Base-by-base conservation (phyloP, 2,113 vertebrate species). In the Calidris pugnax region DNA sequence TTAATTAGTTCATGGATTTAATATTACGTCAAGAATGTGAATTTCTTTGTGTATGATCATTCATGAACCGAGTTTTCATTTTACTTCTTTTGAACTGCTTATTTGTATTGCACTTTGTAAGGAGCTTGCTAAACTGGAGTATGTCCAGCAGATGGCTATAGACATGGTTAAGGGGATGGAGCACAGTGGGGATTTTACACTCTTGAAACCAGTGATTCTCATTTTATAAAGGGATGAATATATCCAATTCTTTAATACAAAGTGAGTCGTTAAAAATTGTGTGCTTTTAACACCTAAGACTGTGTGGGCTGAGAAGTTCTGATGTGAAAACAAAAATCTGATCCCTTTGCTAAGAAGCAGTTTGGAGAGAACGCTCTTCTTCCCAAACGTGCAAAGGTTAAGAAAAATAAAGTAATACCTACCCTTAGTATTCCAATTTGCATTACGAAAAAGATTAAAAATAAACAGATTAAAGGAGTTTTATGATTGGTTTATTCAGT, bases 401-500 rank as follows among this genome's bases (percentile, higher is more conserved):
- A 91, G 85, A 68, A 63, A 80, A 88, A 84, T 63, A 84, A 87
- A 84, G 57, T 77, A 77, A 47, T 82, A 60, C 41, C 74, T 87
- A 60, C 55, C 60, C 69, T 88, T 94, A 80, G 72, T 94, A 90
- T 95, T 74, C 35, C 75, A 88, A 41, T 90, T 95, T 84, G 45
- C 32, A 69, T 90, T 84, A 89, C 1, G 50, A 88, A 64, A 93
- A 97, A 89, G 86, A 90, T 85, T 88, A 89, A 96, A 98, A 96
- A 97, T 94, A 91, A 96, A 95, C 69, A 97, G 84, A 96, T 96
- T 96, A 96, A 96, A 94, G 86, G 39, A 90, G 74, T 94, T 85
- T 82, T 96, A 89, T 97, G 83, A 90, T 91, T 96, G 97, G 95
- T 64, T 98, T 97, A 83, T 95, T 96, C 87, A 59, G 74, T 62